Evolutionary conservation across 2,113 vertebrate genomes (phyloP).

Genomic region (Phrynocephalus versicolor): DNA sequence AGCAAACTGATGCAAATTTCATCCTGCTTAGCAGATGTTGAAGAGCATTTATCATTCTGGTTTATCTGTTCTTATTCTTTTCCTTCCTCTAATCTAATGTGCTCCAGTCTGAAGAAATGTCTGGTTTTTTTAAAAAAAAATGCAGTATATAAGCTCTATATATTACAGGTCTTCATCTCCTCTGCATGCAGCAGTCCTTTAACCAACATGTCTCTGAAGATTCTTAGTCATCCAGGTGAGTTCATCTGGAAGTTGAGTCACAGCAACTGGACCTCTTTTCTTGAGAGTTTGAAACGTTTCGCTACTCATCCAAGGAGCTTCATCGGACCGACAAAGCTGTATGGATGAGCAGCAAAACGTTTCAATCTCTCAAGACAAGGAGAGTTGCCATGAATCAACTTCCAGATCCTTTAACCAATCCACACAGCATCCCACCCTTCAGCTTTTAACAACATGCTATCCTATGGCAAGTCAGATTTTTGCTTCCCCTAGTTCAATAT

Average conservation of each 20-base stretch:
- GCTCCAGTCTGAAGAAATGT: not conserved
- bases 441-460: not conserved
- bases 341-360: no score
- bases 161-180: not conserved
- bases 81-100: no score
- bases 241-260: no score
- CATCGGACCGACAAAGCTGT: no score
- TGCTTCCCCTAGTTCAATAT: not conserved
- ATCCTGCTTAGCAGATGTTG: not conserved
- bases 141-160: not conserved
- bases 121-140: not conserved
- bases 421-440: not conserved
- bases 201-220: no score
- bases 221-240: no score
- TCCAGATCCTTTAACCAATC: not conserved
- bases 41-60: not conserved
- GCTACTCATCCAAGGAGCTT: no score
- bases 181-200: not conserved
- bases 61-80: not conserved
- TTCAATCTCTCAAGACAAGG: no score
- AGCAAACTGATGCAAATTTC: not conserved
- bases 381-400: no score
- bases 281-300: no score
- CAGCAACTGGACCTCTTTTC: no score
- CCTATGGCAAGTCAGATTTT: not conserved